These are phyloP conservation scores for Borostomias antarcticus DNA, from an alignment of 2,797 vertebrate genomes.

Conservation along the genomic window DNA sequence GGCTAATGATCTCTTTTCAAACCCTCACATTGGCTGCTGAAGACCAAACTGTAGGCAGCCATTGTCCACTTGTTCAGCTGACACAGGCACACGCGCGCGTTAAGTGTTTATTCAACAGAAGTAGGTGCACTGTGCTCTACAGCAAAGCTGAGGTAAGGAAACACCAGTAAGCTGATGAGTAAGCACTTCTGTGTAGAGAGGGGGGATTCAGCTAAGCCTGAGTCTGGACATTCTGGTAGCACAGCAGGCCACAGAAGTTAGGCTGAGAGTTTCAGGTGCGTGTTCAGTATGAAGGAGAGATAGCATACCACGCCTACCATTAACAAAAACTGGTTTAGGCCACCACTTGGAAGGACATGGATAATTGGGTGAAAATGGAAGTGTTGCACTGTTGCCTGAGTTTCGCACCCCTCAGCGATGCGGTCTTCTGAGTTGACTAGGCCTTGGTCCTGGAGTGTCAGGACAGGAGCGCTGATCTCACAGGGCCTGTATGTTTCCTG, in stretches of 20 bases:
- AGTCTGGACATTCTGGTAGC: not conserved
- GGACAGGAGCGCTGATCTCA: not conserved
- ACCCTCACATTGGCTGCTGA: not conserved
- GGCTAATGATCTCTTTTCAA: not conserved
- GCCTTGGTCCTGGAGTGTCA: not conserved
- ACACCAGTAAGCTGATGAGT: conserved; percentile 46
- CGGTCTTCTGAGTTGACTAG: not conserved
- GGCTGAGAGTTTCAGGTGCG: not conserved
- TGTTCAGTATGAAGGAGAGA: not conserved
- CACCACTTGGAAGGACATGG: not conserved
- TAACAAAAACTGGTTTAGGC: not conserved
- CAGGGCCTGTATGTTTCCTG: conserved; percentile 10
- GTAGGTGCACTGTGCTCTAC: conserved; percentile 1
- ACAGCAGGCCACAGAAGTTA: too few species aligned
- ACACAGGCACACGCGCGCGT: conserved; percentile 14
- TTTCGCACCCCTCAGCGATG: not conserved
- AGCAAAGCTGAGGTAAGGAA: conserved; percentile 19
- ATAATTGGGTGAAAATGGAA: not conserved
- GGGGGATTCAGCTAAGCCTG: conserved; percentile 14
- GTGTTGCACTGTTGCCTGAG: too few species aligned
- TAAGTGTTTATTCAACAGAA: conserved; percentile 2
- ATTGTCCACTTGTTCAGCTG: conserved; percentile 11
- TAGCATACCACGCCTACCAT: not conserved
- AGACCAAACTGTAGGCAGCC: not conserved
- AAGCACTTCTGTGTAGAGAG: conserved; percentile 34